Conservation (phyloP, 2,113 vertebrate genomes). For the Ciconia boyciana region DNA sequence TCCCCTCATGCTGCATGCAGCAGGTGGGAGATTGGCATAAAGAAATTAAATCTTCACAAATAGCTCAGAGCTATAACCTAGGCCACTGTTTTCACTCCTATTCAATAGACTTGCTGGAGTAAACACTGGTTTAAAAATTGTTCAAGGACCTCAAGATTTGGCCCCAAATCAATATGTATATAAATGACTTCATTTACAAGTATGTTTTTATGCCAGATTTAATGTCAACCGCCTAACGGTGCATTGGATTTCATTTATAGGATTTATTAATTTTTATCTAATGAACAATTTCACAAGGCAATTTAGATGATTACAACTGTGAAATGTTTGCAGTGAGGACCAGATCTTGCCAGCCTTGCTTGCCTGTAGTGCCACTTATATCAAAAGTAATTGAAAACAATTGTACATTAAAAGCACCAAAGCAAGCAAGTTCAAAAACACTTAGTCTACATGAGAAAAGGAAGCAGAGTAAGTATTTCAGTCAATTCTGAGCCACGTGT, state of each 20-base stretch:
- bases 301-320: conserved; percentile 47
- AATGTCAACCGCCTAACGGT: conserved; percentile 13
- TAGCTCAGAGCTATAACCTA: background rate
- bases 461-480: background rate
- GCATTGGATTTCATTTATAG: background rate
- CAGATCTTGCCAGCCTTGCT: conserved; percentile 2
- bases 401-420: background rate
- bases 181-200: conserved; percentile 11
- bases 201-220: conserved; percentile 19
- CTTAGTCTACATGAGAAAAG: background rate
- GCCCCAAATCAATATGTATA: background rate
- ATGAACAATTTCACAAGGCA: conserved; percentile 50
- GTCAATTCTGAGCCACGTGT: background rate
- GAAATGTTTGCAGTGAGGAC: conserved; percentile 24
- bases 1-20: background rate
- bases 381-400: conserved; percentile 23
- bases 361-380: conserved; percentile 35
- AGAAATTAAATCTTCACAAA: background rate
- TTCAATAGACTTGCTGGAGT: background rate
- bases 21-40: background rate
- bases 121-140: background rate
- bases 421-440: background rate
- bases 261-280: conserved; percentile 59
- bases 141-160: conserved; percentile 7
- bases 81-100: background rate